Base-by-base conservation (phyloP, 2,888 invertebrate species). In the Conchocele bisecta region DNA sequence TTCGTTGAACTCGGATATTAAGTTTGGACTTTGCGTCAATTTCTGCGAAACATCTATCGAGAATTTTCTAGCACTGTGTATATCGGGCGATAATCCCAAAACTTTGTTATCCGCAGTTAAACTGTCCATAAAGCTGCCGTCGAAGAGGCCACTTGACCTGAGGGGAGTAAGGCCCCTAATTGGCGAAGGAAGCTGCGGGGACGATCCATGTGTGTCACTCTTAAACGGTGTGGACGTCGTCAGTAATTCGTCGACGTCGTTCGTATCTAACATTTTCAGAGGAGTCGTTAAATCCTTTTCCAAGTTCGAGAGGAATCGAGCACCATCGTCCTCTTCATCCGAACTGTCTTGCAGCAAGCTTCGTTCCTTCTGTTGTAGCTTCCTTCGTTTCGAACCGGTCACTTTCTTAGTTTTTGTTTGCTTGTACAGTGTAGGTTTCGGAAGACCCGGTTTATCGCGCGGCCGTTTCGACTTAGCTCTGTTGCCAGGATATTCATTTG, bases 161-260 rank as follows among this genome's bases (percentile, higher is more conserved):
- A 81, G 54, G 33, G 83, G 83, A 1, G 83, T 83, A 9, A 82
- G 48, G n/a, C 81, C 83, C 17, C 58, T 39, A 11, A 85, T 81
- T 0, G 85, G 85, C 9, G 85, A 85, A 1, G 81, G 80, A 9
- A 82, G 69, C 39, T 81, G 71, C 0, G 66, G 64, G 33, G 69
- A 63, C 7, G 60, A 42, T 17, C 56, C 28, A 15, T 65, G 33
- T 7, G 46, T 39, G 1, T 35, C 39, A 28, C 51, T 63, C 50
- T 82, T 81, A 7, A 83, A 46, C 2, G 85, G 85, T 2, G 85
- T 85, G 15, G 85, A 85, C 2, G 85, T 85, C 3, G 74, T 64
- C 24, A 81, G 63, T 37, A 69, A 56, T n/a, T 60, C 57, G 9
- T 70, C 53, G n/a, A 59, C 79, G 7, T 69, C 56, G n/a, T 61